Evolutionary conservation across 2,888 invertebrate species (phyloP), one percentile per base, ranked within the genome.

Genomic region (Sisyra nigra): DNA sequence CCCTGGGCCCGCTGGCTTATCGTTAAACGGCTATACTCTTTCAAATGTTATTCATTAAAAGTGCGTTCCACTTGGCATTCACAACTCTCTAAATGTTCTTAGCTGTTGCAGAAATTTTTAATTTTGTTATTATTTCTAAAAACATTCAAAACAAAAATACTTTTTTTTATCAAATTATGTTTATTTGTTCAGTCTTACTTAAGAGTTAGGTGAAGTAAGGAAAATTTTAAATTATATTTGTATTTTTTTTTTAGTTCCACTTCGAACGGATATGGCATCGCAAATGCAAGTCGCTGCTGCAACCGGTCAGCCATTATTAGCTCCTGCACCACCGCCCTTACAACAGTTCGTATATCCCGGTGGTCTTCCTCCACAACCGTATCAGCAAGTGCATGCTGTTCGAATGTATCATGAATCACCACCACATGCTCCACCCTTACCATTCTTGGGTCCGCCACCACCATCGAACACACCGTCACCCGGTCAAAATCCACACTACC

Each of bases 251-350:
- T 7, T 24, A 24, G 24, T 24, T 24, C 24, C 24, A 45, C 57
- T 63, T 49, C 54, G 63, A 17, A 67, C 71, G 41, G 74, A 75
- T 51, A 65, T 74, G 56, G 67, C 76, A 41, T 74, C 78, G 13
- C 79, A 83, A 55, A 82, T 88, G 72, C 87, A 86, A 57, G 84
- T 86, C 48, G 80, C 81, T 17, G 81, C 73, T 14, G 77, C 77
- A 47, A 85, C 86, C 32, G 89, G 89, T 0, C 88, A 86, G 60
- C 88, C 89, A 3, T 67, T 91, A 45, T 62, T 89, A 53, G 83
- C 88, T 33, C 80, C 86, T 15, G 82, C 80, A 14, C 83, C 86
- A 9, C 24, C 24, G 7, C 67, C 87, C 57, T 80, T 76, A 56
- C 80, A 70, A 40, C 60, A 60, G 47, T 57, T 61, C 29, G 61